Evolutionary conservation across 2,888 invertebrate species (phyloP).

Genomic region (Hypomecis atomaria): DNA sequence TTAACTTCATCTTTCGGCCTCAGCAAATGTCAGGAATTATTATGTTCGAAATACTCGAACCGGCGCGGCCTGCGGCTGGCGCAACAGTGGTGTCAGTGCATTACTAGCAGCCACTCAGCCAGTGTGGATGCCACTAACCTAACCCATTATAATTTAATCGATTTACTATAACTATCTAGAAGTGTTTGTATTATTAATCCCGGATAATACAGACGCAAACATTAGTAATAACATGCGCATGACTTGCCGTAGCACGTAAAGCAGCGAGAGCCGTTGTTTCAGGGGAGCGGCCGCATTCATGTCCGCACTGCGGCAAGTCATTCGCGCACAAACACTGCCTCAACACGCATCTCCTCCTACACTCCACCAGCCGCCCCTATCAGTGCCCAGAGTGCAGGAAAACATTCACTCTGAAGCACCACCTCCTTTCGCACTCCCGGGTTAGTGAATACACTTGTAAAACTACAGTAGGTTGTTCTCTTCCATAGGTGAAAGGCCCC

Average conservation of each 20-base stretch:
- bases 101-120: too few species aligned
- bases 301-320: constrained; percentile 90
- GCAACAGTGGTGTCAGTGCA: too few species aligned
- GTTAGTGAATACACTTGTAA: constrained; percentile 76
- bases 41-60: too few species aligned
- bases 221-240: constrained; percentile 13
- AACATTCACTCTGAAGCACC: constrained; percentile 92
- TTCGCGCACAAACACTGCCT: constrained; percentile 92
- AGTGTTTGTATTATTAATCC: too few species aligned
- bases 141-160: too few species aligned
- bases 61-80: too few species aligned
- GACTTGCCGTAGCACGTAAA: constrained; percentile 33
- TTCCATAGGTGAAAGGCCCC: constrained; percentile 88
- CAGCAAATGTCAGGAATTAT: too few species aligned
- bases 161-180: too few species aligned
- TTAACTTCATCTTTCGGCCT: too few species aligned
- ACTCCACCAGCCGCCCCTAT: constrained; percentile 91
- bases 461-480: neutral
- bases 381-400: constrained; percentile 92
- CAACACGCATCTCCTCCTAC: constrained; percentile 90
- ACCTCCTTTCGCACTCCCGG: constrained; percentile 89
- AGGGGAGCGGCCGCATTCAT: constrained; percentile 89
- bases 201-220: neutral
- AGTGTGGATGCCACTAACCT: too few species aligned
- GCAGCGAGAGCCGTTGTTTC: constrained; percentile 35